Base-by-base conservation (phyloP, 1,140 invertebrate genomes). In the Druon quercuslanigerum region DNA sequence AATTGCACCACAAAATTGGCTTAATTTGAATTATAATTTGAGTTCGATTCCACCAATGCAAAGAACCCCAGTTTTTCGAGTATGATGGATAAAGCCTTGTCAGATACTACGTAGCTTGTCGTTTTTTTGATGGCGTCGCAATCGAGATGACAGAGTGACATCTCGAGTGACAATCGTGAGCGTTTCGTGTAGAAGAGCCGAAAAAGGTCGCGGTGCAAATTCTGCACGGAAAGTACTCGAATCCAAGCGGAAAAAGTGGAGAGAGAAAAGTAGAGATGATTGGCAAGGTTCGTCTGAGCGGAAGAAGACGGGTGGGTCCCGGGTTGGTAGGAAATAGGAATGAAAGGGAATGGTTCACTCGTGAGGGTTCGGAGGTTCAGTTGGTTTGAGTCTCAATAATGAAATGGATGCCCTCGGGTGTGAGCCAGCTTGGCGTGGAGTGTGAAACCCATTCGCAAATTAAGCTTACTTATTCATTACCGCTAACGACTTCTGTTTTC, bases 401-500 rank as follows among this genome's bases (percentile, higher is more conserved):
- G 86, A 89, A 90, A 89, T 89, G 86, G 85, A 85, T 88, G 85
- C 85, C 85, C 85, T 80, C 82, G 82, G 84, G 85, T 84, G 75
- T 81, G 82, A 86, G 76, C 74, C 72, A 51, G 54, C 60, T 52
- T 46, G 74, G 71, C 78, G 77, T 79, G 75, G 82, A 86, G 84
- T 87, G 87, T 82, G 84, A 88, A 88, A 84, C 84, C 83, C 86
- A 88, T 90, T 89, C 85, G 87, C 84, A 87, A 90, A 90, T 90
- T 88, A 89, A 87, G 85, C 85, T 88, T 88, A 87, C 86, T 88
- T 86, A 89, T 88, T 89, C 86, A 90, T 89, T 90, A 89, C 87
- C 85, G 85, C 80, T 88, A 88, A 88, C 86, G 84, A 88, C 82
- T 79, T 0, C 40, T 46, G 40, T 46, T 46, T 33, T 46, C 7